phyloP scores from a whole-genome alignment of 2,888 invertebrate species.

The Siphonodentalium dalli region DNA sequence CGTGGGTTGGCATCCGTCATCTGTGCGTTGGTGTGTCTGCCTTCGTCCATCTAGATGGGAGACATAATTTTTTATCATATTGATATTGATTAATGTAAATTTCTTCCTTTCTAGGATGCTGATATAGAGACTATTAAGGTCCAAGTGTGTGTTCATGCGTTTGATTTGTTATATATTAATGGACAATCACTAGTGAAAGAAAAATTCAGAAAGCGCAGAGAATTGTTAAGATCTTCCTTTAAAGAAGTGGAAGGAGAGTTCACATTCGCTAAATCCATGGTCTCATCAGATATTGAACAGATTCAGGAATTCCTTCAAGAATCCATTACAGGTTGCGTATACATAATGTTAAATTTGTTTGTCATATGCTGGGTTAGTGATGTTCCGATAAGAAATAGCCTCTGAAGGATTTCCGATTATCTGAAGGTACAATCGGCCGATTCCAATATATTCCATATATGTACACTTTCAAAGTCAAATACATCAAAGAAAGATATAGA shows the following conservation, averaged over 20 bases:
- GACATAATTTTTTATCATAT: neutral
- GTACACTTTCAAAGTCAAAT: too few relatives aligned
- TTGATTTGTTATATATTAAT: slow-evolving; percentile 93
- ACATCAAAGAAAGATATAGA: too few relatives aligned
- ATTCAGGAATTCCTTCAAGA: slow-evolving; percentile 93
- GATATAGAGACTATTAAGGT: slow-evolving; percentile 79
- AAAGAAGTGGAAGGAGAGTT: slow-evolving; percentile 76
- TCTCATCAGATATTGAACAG: slow-evolving; percentile 86
- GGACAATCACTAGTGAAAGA: slow-evolving; percentile 82
- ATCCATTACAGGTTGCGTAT: slow-evolving; percentile 78
- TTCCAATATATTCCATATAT: too few relatives aligned
- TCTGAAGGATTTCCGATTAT: too few relatives aligned
- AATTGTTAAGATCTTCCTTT: slow-evolving; percentile 71
- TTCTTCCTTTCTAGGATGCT: slow-evolving; percentile 71
- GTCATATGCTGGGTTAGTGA: too few relatives aligned
- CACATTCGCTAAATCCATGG: slow-evolving; percentile 83
- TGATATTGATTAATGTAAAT: neutral
- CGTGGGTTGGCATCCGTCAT: too few relatives aligned
- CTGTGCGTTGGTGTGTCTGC: neutral
- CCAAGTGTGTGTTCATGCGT: slow-evolving; percentile 94
- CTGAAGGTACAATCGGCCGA: too few relatives aligned
- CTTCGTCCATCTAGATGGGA: too few relatives aligned
- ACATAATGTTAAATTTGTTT: too few relatives aligned
- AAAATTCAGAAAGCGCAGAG: slow-evolving; percentile 79
- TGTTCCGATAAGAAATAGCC: too few relatives aligned